Base-by-base conservation (phyloP, 2,888 invertebrate genomes). In the Scrobipalpa atriplicella region DNA sequence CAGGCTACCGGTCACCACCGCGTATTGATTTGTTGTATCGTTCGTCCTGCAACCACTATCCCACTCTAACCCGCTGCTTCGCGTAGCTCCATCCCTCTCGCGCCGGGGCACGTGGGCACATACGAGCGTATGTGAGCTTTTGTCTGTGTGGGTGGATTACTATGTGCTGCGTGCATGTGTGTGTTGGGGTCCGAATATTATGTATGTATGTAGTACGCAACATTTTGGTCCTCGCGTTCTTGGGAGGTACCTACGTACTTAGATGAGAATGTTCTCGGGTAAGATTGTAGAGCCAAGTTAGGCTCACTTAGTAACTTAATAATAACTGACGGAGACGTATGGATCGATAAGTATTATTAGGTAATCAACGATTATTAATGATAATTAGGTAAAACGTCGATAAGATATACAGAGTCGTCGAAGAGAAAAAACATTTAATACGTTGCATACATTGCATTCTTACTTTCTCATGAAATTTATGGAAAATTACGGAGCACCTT, bases 1-100 rank as follows among this genome's bases (percentile, higher is more conserved):
- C 92, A 92, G 93, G 93, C 92, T 93, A 93, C 93, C 92, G 93
- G 93, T 93, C 93, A 93, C 90, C 89, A 90, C 90, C 92, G 91
- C 90, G 93, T 93, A 93, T 93, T 93, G 93, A 93, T 93, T 93
- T 93, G 93, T 93, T 93, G 93, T 93, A 93, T 93, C 93, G 93
- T 87, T 92, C 90, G 93, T 92, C 93, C 92, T 92, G 92, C 89
- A 86, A 85, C 83, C 75, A 74, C 86, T 77, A 78, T 92, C 92
- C 86, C 88, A 84, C 79, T 92, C 90, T 69, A 85, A 75, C 87
- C 72, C 72, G 71, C 76, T 75, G 75, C 70, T 71, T 65, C 38
- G 62, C 64, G 51, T 77, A 72, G 68, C 70, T 69, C 82, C 72
- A 63, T 86, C 83, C 76, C 83, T 68, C 76, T 85, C 79, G 65